phyloP scores from a whole-genome alignment of 92 coral and sea anemone genomes.

The Heliopora coerulea region DNA sequence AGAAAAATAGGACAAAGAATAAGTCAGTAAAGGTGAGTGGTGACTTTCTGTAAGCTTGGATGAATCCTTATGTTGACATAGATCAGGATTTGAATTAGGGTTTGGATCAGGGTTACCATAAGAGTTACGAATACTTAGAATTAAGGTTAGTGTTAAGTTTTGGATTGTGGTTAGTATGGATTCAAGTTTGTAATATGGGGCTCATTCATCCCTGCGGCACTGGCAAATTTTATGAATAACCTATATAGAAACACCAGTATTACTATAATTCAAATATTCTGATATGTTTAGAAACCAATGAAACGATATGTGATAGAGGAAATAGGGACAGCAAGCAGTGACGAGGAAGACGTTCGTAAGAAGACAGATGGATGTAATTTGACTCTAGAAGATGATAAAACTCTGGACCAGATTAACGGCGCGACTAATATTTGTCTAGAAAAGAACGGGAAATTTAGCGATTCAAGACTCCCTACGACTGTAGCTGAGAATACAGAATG shows the following conservation, averaged over 20 bases:
- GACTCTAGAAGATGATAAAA: neutral
- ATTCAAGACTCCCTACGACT: slow-evolving; percentile 11
- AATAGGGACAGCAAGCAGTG: slow-evolving; percentile 73
- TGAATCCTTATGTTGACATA: too few relatives aligned
- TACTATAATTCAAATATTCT: too few relatives aligned
- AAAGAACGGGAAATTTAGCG: neutral
- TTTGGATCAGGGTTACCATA: too few relatives aligned
- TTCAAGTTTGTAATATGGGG: too few relatives aligned
- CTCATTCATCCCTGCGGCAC: too few relatives aligned
- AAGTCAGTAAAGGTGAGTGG: neutral
- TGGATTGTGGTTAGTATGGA: too few relatives aligned
- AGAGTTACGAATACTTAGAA: too few relatives aligned
- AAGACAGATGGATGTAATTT: neutral
- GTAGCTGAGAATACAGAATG: slow-evolving; percentile 24
- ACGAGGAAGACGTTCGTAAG: slow-evolving; percentile 51
- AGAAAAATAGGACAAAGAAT: neutral
- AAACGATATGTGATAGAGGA: slow-evolving; percentile 88
- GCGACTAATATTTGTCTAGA: neutral
- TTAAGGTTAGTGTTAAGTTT: too few relatives aligned
- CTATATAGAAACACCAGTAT: too few relatives aligned
- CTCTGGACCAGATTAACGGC: neutral
- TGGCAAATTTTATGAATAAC: too few relatives aligned
- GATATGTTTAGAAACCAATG: slow-evolving; percentile 72
- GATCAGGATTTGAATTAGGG: too few relatives aligned
- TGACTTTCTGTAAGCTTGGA: too few relatives aligned